Evolutionary conservation across 2,888 invertebrate species (phyloP).

Genomic region (Linnaemya vulpina): DNA sequence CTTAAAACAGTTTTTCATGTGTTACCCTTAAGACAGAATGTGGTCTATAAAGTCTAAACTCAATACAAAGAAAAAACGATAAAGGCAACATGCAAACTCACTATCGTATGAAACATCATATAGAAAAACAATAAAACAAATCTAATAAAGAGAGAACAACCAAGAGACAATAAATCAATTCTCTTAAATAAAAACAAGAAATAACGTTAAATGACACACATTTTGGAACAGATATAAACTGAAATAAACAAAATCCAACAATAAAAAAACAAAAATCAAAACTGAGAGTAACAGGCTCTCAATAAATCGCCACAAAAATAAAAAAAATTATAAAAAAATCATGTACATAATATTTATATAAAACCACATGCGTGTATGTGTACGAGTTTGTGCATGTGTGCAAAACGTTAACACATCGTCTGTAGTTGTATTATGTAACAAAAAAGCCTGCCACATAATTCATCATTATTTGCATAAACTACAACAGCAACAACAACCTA

Average conservation of each 20-base stretch:
- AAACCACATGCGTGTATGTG: background rate
- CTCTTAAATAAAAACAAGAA: slow-evolving; percentile 4
- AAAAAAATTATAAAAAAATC: background rate
- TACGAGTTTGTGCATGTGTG: background rate
- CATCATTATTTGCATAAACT: slow-evolving; percentile 24
- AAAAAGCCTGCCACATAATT: background rate
- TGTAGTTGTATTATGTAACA: background rate
- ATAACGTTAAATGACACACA: slow-evolving; percentile 35
- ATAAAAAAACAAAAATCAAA: slow-evolving; percentile 3
- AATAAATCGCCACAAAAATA: background rate
- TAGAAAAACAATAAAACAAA: background rate
- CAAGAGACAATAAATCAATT: slow-evolving; percentile 19
- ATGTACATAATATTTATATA: background rate
- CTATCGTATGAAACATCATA: slow-evolving; percentile 3
- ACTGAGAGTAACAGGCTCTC: slow-evolving; percentile 38
- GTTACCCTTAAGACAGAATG: slow-evolving; percentile 55
- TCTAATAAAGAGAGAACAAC: slow-evolving; percentile 2
- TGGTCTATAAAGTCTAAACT: slow-evolving; percentile 17
- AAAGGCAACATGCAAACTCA: slow-evolving; percentile 7
- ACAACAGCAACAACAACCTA: background rate
- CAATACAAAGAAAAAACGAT: slow-evolving; percentile 3
- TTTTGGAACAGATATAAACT: slow-evolving; percentile 20
- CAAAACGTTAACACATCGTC: background rate
- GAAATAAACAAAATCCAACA: background rate
- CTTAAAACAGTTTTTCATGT: slow-evolving; percentile 42